These are phyloP conservation scores for Horisme vitalbata DNA, from an alignment of 2,888 invertebrate genomes.

Conservation along the genomic window DNA sequence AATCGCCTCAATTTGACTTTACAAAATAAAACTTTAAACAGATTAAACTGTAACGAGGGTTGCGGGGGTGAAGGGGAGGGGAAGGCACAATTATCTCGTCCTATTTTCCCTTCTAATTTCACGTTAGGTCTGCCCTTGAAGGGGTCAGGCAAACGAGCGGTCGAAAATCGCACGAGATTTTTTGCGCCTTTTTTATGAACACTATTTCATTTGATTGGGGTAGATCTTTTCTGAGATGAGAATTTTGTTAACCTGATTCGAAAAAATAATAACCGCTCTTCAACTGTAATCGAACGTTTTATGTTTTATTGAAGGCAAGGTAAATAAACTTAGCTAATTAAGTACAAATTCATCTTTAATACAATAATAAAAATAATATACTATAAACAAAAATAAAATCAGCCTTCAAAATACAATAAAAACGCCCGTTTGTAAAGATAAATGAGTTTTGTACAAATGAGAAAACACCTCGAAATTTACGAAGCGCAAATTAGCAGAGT, in stretches of 20 bases:
- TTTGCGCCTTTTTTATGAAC: constrained; percentile 16
- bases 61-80: constrained; percentile 39
- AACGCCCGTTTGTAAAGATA: constrained; percentile 31
- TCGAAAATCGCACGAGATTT: constrained; percentile 24
- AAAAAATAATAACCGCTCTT: constrained; percentile 8
- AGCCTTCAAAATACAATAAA: constrained; percentile 5
- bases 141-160: constrained; percentile 46
- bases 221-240: constrained; percentile 9
- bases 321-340: too few relatives aligned
- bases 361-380: too few relatives aligned
- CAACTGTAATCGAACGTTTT: constrained; percentile 2
- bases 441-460: constrained; percentile 43
- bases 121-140: constrained; percentile 61
- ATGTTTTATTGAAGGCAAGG: too few relatives aligned
- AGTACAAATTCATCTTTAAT: too few relatives aligned
- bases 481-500: constrained; percentile 40
- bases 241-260: constrained; percentile 5
- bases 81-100: constrained; percentile 75
- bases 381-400: too few relatives aligned
- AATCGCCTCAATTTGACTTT: constrained; percentile 71
- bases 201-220: constrained; percentile 19
- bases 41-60: constrained; percentile 76
- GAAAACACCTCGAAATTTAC: constrained; percentile 44
- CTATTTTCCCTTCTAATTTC: constrained; percentile 78
- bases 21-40: constrained; percentile 80